These are phyloP conservation scores for Rhynchophorus ferrugineus DNA, from an alignment of 1,140 invertebrate species.

Conservation along the genomic window DNA sequence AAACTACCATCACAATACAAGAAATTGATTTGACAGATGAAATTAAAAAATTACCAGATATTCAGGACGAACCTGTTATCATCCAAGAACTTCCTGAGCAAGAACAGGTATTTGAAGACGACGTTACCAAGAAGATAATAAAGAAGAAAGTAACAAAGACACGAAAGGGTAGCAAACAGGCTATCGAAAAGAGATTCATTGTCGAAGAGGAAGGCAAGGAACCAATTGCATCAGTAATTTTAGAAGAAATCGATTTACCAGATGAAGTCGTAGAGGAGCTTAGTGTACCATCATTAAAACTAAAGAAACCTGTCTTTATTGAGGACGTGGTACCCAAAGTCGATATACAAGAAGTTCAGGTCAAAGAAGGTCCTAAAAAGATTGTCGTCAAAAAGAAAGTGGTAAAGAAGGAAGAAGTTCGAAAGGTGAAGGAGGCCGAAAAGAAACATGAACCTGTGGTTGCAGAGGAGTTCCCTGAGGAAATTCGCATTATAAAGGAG, in stretches of 20 bases:
- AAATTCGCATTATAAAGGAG: conserved; percentile 36
- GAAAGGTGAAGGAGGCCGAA: conserved; percentile 7
- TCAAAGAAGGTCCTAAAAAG: conserved; percentile 36
- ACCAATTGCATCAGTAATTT: conserved; percentile 35
- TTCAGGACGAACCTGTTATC: conserved; percentile 31
- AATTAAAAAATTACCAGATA: conserved; percentile 36
- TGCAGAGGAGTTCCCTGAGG: conserved; percentile 34
- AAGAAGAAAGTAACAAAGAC: conserved; percentile 33
- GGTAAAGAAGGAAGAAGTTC: conserved; percentile 27
- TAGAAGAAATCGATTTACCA: conserved; percentile 34
- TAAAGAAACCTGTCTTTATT: conserved; percentile 26
- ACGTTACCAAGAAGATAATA: conserved; percentile 28
- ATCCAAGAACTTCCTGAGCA: conserved; percentile 26
- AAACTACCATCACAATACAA: conserved; percentile 40
- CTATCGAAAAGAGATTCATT: conserved; percentile 32
- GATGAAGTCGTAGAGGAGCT: conserved; percentile 36
- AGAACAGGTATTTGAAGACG: conserved; percentile 31
- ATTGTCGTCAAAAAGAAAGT: conserved; percentile 31
- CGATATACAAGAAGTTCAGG: conserved; percentile 9
- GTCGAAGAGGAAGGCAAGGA: conserved; percentile 36
- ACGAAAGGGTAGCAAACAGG: conserved; percentile 29
- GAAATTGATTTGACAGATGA: conserved; percentile 26
- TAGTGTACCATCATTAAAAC: conserved; percentile 38
- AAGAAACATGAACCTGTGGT: conserved; percentile 7
- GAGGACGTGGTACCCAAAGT: conserved; percentile 15